These are phyloP conservation scores for Eulithis prunata DNA, from an alignment of 2,888 invertebrate genomes.

Conservation along the genomic window DNA sequence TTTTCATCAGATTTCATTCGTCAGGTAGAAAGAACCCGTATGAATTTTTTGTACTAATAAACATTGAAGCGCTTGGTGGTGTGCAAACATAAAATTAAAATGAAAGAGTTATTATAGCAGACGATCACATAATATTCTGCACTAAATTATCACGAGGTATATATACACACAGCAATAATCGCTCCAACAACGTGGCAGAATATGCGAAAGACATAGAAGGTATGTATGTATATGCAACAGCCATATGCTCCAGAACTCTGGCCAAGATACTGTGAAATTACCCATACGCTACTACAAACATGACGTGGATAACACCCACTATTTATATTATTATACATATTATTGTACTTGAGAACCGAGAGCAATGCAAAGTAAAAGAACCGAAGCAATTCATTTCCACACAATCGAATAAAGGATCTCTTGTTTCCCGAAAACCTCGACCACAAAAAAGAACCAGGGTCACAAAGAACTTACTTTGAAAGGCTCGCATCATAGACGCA, in stretches of 20 bases:
- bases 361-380: neutral
- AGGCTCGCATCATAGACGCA: neutral
- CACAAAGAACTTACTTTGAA: neutral
- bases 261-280: slow-evolving; percentile 18
- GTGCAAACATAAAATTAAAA: slow-evolving; percentile 24
- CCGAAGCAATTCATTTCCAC: neutral
- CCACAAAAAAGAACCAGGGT: neutral
- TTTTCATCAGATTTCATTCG: too few species aligned
- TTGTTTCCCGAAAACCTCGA: neutral
- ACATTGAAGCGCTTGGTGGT: slow-evolving; percentile 7
- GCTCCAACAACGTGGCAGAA: neutral
- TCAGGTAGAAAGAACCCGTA: neutral
- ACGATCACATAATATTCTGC: slow-evolving; percentile 6
- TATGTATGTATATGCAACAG: neutral
- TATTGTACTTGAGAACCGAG: neutral
- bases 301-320: neutral
- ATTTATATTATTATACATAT: neutral
- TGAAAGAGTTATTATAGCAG: slow-evolving; percentile 16
- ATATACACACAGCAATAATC: slow-evolving; percentile 17
- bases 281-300: slow-evolving; percentile 7
- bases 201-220: slow-evolving; percentile 7
- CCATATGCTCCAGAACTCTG: slow-evolving; percentile 7
- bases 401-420: neutral
- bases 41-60: neutral
- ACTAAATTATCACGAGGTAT: slow-evolving; percentile 17